Evolutionary conservation across 1,140 invertebrate genomes (phyloP).

Genomic region (Drosophila repletoides): DNA sequence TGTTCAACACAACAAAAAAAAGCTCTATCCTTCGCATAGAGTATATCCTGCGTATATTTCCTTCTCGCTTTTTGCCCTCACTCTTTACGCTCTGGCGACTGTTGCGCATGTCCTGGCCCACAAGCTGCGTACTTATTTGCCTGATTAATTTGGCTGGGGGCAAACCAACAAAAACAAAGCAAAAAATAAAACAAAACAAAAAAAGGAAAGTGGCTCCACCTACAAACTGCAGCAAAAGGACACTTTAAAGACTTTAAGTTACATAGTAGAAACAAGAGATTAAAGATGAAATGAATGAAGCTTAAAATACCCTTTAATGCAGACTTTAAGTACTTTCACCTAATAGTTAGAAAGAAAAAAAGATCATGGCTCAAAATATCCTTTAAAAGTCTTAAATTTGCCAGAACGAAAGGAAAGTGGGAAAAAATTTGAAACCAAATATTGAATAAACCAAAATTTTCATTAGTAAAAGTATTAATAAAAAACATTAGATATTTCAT

Average conservation of each 20-base stretch:
- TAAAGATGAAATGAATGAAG: slow-evolving; percentile 4
- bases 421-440: too few relatives aligned
- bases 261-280: background rate
- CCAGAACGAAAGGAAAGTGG: too few relatives aligned
- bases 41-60: slow-evolving; percentile 28
- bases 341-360: too few relatives aligned
- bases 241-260: slow-evolving; percentile 52
- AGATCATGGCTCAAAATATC: too few relatives aligned
- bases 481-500: too few relatives aligned
- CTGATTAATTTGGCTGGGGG: slow-evolving; percentile 62
- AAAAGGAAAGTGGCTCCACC: slow-evolving; percentile 68
- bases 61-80: slow-evolving; percentile 73
- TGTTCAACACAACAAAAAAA: too few relatives aligned
- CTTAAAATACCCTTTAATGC: slow-evolving; percentile 53
- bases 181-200: too few relatives aligned
- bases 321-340: too few relatives aligned
- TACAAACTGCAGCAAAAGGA: slow-evolving; percentile 13
- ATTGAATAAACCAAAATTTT: too few relatives aligned
- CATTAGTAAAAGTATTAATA: too few relatives aligned
- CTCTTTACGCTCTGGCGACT: slow-evolving; percentile 54
- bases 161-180: too few relatives aligned
- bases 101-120: slow-evolving; percentile 73
- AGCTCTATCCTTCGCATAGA: slow-evolving; percentile 38
- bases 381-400: too few relatives aligned
- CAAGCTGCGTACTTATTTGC: slow-evolving; percentile 55